Conservation (phyloP, 2,113 vertebrate genomes). For the Clinocottus analis region DNA sequence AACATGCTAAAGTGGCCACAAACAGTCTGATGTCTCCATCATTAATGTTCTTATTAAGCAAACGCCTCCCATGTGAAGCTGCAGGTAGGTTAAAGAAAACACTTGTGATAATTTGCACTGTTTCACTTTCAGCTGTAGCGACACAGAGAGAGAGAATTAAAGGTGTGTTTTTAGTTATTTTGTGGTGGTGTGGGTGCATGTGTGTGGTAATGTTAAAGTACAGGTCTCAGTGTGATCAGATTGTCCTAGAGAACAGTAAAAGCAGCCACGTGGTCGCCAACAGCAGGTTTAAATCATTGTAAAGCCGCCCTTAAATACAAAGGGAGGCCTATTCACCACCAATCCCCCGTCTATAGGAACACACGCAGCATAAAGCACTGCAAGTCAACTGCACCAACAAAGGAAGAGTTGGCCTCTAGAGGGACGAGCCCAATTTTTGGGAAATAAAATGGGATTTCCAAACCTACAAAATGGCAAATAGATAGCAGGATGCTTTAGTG, state of each 20-base stretch:
- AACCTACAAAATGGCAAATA: not conserved
- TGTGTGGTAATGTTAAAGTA: conserved; percentile 28
- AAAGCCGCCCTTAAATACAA: conserved; percentile 46
- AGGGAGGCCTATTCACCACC: conserved; percentile 40
- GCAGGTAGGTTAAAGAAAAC: not conserved
- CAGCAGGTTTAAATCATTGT: conserved; percentile 63
- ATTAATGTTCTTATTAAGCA: not conserved
- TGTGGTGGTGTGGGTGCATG: conserved; percentile 13
- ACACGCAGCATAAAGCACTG: conserved; percentile 13
- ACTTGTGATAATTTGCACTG: conserved; percentile 18
- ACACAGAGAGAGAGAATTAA: conserved; percentile 1
- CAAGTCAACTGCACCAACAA: not conserved
- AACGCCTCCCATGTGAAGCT: conserved; percentile 14
- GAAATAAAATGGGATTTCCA: not conserved
- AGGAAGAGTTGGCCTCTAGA: not conserved
- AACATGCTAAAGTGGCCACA: conserved; percentile 9
- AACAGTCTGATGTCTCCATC: not conserved
- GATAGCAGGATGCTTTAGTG: not conserved
- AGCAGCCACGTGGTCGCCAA: conserved; percentile 48
- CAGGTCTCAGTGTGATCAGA: conserved; percentile 10
- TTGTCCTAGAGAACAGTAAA: conserved; percentile 28
- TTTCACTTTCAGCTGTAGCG: conserved; percentile 2
- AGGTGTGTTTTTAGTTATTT: conserved; percentile 28
- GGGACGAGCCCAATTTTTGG: not conserved
- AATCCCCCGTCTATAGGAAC: conserved; percentile 1